Base-by-base conservation (phyloP, 2,797 vertebrate genomes). In the Rachycentron canadum region DNA sequence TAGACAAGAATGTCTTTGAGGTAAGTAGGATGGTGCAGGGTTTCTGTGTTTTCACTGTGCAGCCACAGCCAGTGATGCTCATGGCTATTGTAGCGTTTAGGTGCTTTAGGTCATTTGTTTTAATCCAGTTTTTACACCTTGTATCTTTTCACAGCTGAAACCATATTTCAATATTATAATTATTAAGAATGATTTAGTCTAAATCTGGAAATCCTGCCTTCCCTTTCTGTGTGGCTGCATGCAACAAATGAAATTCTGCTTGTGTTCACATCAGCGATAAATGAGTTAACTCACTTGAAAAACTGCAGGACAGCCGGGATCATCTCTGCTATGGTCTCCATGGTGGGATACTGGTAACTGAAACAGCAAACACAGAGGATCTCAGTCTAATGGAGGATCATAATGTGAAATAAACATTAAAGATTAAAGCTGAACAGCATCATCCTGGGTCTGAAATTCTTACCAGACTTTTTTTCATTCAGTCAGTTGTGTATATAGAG, bases 241-340 rank as follows among this genome's bases (percentile, higher is more conserved):
- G 3, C 14, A 5, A 12, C 25, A 58, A 68, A 59, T 65, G 0
- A 47, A 69, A 67, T 55, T 47, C 1, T 36, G 47, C 12, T 23
- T 41, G 58, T 23, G 2, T 23, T 50, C 10, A 66, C 0, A 6
- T 36, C 45, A 47, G 17, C 40, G 26, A 61, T 26, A 34, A 82
- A 72, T 28, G 1, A 0, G 0, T 66, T 7, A 23, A 95, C 97
- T 96, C 90, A 98, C 97, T 97, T 97, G 90, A 98, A 96, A 80
- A 95, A 97, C 90, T 97, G 95, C 90, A 97, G 89, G 45, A 98
- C 95, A 23, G 94, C 91, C 1, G 96, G 97, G 70, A 98, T 95
- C 96, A 97, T 98, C 87, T 98, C 96, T 2, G 96, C 95, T 62
- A 98, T 86, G 84, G 96, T 96, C 82, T 98, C 97, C 96, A 97